Percentiles rank a stretch among this genome's conserved stretches.
Evolutionary conservation across 2,797 vertebrate genomes (phyloP).

Genomic region (Amniataba percoides): DNA sequence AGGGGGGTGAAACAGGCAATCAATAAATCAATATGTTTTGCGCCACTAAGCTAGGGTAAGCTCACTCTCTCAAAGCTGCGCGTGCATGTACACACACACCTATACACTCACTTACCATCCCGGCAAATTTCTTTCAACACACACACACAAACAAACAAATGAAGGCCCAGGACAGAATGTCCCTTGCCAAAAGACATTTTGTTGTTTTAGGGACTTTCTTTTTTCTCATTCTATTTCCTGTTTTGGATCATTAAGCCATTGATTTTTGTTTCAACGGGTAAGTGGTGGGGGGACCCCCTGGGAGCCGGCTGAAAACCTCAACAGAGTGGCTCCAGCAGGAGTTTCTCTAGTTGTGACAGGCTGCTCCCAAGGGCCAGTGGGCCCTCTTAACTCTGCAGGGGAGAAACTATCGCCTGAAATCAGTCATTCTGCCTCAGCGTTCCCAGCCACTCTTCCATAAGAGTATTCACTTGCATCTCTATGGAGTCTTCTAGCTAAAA

Average conservation of each 20-base stretch:
- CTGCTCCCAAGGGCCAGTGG: slow-evolving; percentile 77
- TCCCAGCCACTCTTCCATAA: slow-evolving; percentile 49
- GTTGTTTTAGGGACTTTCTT: slow-evolving; percentile 86
- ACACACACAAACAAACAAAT: slow-evolving; percentile 77
- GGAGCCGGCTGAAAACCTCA: slow-evolving; percentile 81
- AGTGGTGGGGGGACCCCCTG: slow-evolving; percentile 83
- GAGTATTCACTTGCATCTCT: slow-evolving; percentile 59
- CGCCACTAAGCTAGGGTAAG: slow-evolving; percentile 83
- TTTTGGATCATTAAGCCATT: slow-evolving; percentile 90
- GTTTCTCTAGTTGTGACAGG: slow-evolving; percentile 85
- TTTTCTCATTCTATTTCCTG: slow-evolving; percentile 87
- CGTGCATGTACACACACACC: slow-evolving; percentile 54
- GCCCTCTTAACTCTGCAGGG: slow-evolving; percentile 73
- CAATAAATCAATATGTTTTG: slow-evolving; percentile 89
- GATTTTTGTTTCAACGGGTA: slow-evolving; percentile 89
- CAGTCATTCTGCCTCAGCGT: slow-evolving; percentile 70
- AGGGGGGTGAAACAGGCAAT: slow-evolving; percentile 83
- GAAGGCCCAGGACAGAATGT: slow-evolving; percentile 80
- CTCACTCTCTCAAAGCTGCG: slow-evolving; percentile 78
- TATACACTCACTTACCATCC: slow-evolving; percentile 69
- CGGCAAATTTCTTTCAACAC: slow-evolving; percentile 72
- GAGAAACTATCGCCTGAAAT: slow-evolving; percentile 77
- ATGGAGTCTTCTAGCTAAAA: slow-evolving; percentile 64
- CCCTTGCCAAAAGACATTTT: slow-evolving; percentile 87
- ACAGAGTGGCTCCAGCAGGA: slow-evolving; percentile 84